Evolutionary conservation across 2,888 invertebrate species (phyloP).

Genomic region (Cordilura impudica): DNA sequence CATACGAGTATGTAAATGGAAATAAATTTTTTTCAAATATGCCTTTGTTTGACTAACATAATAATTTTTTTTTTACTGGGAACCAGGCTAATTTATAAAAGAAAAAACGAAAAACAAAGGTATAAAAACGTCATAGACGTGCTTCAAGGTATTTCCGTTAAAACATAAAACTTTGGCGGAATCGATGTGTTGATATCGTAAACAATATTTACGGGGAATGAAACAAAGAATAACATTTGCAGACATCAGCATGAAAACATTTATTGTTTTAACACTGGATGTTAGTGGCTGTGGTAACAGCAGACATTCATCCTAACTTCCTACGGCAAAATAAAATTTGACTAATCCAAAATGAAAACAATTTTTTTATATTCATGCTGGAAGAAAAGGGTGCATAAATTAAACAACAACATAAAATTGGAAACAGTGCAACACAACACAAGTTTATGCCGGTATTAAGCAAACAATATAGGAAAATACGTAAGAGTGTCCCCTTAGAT

Average conservation of each 20-base stretch:
- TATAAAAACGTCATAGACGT: conserved; percentile 26
- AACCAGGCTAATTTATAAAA: conserved; percentile 43
- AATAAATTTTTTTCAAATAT: conserved; percentile 10
- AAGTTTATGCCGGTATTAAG: conserved; percentile 41
- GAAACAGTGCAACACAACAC: conserved; percentile 45
- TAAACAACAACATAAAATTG: conserved; percentile 18
- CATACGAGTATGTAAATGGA: conserved; percentile 37
- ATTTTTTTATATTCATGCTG: conserved; percentile 24
- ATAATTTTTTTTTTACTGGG: conserved; percentile 8
- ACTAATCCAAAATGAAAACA: conserved; percentile 60
- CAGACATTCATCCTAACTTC: neutral
- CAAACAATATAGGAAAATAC: conserved; percentile 32
- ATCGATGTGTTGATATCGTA: conserved; percentile 47
- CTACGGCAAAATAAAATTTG: conserved; percentile 35
- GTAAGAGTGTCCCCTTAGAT: conserved; percentile 16
- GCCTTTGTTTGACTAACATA: conserved; percentile 22
- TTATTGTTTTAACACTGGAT: conserved; percentile 60
- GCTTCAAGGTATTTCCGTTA: conserved; percentile 52
- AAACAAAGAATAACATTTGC: conserved; percentile 31
- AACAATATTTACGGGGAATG: conserved; percentile 36
- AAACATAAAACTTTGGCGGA: conserved; percentile 23
- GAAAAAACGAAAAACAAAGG: conserved; percentile 9
- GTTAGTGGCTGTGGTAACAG: neutral
- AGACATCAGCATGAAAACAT: conserved; percentile 56
- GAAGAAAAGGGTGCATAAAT: conserved; percentile 61